phyloP scores from a whole-genome alignment of 2,797 vertebrate genomes.

The Podarcis lilfordi region DNA sequence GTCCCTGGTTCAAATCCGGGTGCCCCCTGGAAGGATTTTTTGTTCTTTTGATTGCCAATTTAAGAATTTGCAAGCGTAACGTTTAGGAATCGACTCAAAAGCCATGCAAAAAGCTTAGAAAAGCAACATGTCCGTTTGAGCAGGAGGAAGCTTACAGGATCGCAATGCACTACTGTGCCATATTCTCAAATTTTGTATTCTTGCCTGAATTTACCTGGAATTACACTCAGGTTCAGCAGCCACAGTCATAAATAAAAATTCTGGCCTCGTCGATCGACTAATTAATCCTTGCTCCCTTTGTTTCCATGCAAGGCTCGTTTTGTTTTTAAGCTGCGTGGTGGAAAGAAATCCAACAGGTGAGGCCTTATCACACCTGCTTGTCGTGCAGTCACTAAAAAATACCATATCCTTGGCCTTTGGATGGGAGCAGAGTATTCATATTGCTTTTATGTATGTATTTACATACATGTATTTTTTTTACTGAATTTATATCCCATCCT shows the following conservation, averaged over 20 bases:
- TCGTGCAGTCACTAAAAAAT: accelerated
- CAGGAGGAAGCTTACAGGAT: too few relatives aligned
- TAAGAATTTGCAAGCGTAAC: too few relatives aligned
- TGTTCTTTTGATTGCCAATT: background rate
- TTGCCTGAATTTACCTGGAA: background rate
- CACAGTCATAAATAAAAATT: too few relatives aligned
- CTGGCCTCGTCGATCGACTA: background rate
- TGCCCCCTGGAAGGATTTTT: background rate
- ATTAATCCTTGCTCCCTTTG: background rate
- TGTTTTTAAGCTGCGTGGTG: background rate
- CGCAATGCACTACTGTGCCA: too few relatives aligned
- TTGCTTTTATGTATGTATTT: too few relatives aligned
- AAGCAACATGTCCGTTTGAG: background rate
- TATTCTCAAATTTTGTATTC: background rate
- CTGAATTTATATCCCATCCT: too few relatives aligned
- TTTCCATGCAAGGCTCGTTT: background rate
- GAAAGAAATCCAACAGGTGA: background rate
- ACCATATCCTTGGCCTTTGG: background rate
- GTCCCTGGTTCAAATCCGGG: conserved; percentile 50
- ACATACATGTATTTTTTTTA: too few relatives aligned
- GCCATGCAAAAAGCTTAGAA: background rate
- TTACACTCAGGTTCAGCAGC: background rate
- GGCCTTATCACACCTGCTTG: background rate
- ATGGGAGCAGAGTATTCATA: too few relatives aligned
- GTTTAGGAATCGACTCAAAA: background rate